Evolutionary conservation across 2,888 invertebrate species (phyloP), one percentile per base, ranked within the genome.

Genomic region (Drosophila stalkeri): DNA sequence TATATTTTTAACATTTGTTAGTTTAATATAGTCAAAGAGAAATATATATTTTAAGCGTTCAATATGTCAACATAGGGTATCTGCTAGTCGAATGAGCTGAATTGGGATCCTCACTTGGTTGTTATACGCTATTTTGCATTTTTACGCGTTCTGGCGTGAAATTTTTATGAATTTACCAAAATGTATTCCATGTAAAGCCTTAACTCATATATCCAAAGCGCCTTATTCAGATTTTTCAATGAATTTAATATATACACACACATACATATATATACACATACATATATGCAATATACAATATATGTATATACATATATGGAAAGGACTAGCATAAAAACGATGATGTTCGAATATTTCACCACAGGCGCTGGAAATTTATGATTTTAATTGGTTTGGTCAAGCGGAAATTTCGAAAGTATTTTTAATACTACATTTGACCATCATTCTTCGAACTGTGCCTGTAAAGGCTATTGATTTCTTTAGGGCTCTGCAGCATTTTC

Each of bases 381-480:
- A 74, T 82, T 85, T 85, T 87, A 89, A 89, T 86, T 85, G 87
- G 85, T 73, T 87, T 87, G 85, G 87, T 89, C 85, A 76, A 82
- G 87, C 73, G 87, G 87, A 87, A 87, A 80, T 69, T 82, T 78
- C 44, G 69, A 74, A 65, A 63, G 65, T 59, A 37, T 46, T 43
- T 49, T 66, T 67, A 72, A 77, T 63, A 63, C 51, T 51, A n/a
- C 39, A 51, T 52, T 46, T 51, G 43, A n/a, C 35, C 55, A 54
- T 35, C 44, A 60, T 60, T 63, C 70, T 65, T 56, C 67, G 41
- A 43, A 52, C 68, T 64, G 54, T 64, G 39, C 59, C 73, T 72
- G 73, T 71, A 71, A 56, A 65, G 39, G 39, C 43, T 52, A 79
- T 72, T 55, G 51, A 47, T 43, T 57, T 47, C 18, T 44, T 49